These are phyloP conservation scores for Adelosebastes latens DNA, from an alignment of 2,797 vertebrate species.

Conservation along the genomic window DNA sequence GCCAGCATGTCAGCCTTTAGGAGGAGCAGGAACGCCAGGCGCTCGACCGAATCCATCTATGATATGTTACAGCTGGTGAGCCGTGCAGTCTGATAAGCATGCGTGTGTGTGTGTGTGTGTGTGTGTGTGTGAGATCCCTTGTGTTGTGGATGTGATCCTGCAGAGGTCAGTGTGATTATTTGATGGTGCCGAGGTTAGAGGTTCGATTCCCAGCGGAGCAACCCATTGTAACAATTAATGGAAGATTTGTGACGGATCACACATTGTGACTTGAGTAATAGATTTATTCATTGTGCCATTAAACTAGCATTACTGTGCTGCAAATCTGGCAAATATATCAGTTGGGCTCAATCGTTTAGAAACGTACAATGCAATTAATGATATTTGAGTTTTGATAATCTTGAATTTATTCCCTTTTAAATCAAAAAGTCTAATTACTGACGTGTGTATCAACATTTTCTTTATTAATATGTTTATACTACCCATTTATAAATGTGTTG, in stretches of 20 bases:
- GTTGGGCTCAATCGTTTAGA: background rate
- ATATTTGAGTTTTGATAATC: background rate
- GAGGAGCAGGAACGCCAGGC: constrained; percentile 80
- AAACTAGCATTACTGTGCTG: background rate
- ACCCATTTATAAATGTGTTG: background rate
- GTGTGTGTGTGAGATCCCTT: background rate
- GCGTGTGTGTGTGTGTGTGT: background rate
- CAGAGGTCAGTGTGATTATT: constrained; percentile 32
- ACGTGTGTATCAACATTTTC: background rate
- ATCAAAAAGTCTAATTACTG: background rate
- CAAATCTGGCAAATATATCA: background rate
- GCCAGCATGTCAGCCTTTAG: constrained; percentile 84
- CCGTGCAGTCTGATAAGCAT: background rate
- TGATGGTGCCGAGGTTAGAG: constrained; percentile 1
- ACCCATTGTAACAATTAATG: background rate
- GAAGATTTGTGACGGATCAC: background rate
- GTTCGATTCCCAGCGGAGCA: background rate
- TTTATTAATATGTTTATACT: background rate
- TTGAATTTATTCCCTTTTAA: background rate
- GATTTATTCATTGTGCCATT: background rate
- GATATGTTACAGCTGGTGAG: constrained; percentile 85
- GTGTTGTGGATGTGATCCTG: constrained; percentile 18
- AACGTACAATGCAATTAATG: background rate
- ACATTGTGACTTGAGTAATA: background rate
- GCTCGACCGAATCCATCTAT: constrained; percentile 80